These are phyloP conservation scores for Protonemura montana DNA, from an alignment of 2,888 invertebrate species.

Conservation along the genomic window DNA sequence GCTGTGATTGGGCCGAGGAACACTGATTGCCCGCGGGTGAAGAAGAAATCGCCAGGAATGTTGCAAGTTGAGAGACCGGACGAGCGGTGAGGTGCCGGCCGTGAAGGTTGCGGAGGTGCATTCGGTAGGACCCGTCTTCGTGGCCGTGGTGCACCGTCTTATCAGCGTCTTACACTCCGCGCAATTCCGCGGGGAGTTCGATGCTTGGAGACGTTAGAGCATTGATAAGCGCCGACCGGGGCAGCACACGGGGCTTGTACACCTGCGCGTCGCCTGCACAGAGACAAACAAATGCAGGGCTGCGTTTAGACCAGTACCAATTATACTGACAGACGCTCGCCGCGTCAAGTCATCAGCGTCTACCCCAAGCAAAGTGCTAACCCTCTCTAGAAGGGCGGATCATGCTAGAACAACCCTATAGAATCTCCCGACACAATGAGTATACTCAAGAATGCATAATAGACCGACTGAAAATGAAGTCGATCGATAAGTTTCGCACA, in stretches of 20 bases:
- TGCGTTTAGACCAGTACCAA: background rate
- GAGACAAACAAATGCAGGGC: background rate
- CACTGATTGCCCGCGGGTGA: constrained; percentile 54
- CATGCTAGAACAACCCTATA: background rate
- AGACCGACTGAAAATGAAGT: background rate
- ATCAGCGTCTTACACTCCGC: background rate
- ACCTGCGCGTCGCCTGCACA: background rate
- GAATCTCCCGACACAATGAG: background rate
- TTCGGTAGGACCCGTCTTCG: constrained; percentile 13
- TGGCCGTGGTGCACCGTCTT: background rate
- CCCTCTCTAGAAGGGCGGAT: background rate
- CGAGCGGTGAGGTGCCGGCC: constrained; percentile 60
- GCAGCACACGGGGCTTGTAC: background rate
- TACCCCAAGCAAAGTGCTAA: background rate
- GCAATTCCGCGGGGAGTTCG: background rate
- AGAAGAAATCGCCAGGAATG: constrained; percentile 58
- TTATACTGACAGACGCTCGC: background rate
- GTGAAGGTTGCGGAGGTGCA: constrained; percentile 28
- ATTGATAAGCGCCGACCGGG: background rate
- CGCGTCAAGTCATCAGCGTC: background rate
- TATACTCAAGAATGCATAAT: constrained; percentile 20
- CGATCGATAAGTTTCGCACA: constrained; percentile 37
- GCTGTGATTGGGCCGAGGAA: constrained; percentile 37
- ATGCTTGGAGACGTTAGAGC: background rate
- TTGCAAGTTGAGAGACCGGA: constrained; percentile 49